A percentile compares a stretch with the other conserved stretches of the same genome.
Conservation (phyloP, 2,797 vertebrate genomes). For the Neopelma chrysocephalum region DNA sequence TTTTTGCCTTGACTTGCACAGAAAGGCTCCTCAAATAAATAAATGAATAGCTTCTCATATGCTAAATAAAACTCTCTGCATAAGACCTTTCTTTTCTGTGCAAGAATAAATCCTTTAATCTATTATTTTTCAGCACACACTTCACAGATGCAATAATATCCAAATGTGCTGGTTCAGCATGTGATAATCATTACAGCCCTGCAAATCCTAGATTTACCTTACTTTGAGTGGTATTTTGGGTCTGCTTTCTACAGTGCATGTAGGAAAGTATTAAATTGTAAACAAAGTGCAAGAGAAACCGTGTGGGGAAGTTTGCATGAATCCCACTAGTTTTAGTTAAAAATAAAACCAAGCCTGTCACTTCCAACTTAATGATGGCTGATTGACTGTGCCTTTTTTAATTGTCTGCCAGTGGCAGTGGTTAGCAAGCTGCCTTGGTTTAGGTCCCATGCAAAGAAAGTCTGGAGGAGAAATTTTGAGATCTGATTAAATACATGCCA, state of each 20-base stretch:
- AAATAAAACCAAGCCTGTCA: constrained; percentile 30
- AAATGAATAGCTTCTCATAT: neutral
- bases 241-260: neutral
- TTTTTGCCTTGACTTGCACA: neutral
- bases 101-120: neutral
- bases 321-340: constrained; percentile 11
- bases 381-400: constrained; percentile 29
- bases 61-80: neutral
- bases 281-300: neutral
- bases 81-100: neutral
- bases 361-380: neutral
- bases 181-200: neutral
- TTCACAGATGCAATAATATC: neutral
- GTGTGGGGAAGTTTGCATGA: neutral
- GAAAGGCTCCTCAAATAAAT: neutral
- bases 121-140: neutral
- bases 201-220: constrained; percentile 2
- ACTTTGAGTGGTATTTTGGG: neutral
- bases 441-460: neutral
- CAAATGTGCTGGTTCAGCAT: neutral
- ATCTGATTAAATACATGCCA: neutral
- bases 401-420: constrained; percentile 22
- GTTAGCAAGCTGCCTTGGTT: constrained; percentile 10
- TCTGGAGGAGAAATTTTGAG: neutral
- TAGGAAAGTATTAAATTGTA: neutral